These are phyloP conservation scores for Aspidiotus destructor DNA, from an alignment of 2,888 invertebrate genomes.

Conservation along the genomic window DNA sequence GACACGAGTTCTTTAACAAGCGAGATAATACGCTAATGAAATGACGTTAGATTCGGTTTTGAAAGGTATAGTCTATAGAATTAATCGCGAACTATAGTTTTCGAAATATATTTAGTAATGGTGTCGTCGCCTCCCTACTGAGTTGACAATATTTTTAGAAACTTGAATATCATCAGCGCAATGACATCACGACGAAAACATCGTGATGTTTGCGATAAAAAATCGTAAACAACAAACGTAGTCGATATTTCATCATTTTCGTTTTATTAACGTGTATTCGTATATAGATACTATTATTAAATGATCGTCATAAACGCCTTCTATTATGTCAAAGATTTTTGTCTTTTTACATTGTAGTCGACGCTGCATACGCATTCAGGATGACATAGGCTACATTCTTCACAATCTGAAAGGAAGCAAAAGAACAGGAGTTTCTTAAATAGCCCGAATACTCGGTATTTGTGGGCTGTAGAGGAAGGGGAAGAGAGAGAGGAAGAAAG, in stretches of 20 bases:
- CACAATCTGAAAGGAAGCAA: background rate
- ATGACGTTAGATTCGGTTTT: background rate
- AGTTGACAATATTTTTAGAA: conserved; percentile 4
- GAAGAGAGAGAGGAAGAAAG: background rate
- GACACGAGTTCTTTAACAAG: background rate
- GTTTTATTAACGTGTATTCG: conserved; percentile 8
- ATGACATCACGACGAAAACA: background rate
- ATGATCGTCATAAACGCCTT: conserved; percentile 18
- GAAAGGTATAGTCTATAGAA: background rate
- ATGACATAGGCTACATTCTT: too few relatives aligned
- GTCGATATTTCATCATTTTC: conserved; percentile 32
- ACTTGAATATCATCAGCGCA: background rate
- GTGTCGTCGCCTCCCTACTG: background rate
- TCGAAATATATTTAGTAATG: background rate
- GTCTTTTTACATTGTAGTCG: background rate
- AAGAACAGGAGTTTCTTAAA: too few relatives aligned
- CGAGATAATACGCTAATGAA: background rate
- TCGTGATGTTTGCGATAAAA: background rate
- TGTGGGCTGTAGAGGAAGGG: too few relatives aligned
- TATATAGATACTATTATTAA: conserved; percentile 4
- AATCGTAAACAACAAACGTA: conserved; percentile 30
- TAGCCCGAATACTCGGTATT: too few relatives aligned
- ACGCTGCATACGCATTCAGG: background rate
- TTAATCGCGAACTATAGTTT: background rate
- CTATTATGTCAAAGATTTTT: conserved; percentile 13